Evolutionary conservation across 35 echinoderm and acorn worm species (phyloP).

Genomic region (Apostichopus japonicus): DNA sequence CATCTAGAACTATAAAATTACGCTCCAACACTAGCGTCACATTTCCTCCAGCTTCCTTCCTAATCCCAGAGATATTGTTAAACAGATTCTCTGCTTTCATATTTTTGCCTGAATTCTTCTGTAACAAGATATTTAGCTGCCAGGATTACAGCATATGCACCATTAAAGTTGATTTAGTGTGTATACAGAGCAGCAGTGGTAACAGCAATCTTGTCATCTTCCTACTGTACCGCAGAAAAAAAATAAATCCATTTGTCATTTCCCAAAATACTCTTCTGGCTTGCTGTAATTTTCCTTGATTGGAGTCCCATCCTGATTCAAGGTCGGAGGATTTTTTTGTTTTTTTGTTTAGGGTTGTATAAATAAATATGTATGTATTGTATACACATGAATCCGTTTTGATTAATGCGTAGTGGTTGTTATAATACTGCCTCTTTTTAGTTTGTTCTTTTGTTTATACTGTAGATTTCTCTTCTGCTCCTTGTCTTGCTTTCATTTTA

Average conservation of each 20-base stretch:
- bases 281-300: background rate
- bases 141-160: background rate
- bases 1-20: too few relatives aligned
- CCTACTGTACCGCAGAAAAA: background rate
- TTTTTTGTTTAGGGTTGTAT: background rate
- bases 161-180: slow-evolving; percentile 5
- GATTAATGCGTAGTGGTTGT: too few relatives aligned
- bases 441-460: too few relatives aligned
- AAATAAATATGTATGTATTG: background rate
- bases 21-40: too few relatives aligned
- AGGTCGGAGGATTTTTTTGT: background rate
- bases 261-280: background rate
- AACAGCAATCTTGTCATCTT: background rate
- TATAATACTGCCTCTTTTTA: too few relatives aligned
- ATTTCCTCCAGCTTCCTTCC: too few relatives aligned
- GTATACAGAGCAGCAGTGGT: background rate
- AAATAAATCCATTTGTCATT: background rate
- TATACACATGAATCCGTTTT: too few relatives aligned
- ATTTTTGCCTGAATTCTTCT: background rate
- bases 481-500: too few relatives aligned
- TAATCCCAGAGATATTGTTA: background rate
- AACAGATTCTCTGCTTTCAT: background rate
- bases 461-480: too few relatives aligned
- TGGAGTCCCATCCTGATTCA: background rate
- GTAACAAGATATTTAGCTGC: background rate